Evolutionary conservation across 2,888 invertebrate species (phyloP).

Genomic region (Agonopterix alstromeriana): DNA sequence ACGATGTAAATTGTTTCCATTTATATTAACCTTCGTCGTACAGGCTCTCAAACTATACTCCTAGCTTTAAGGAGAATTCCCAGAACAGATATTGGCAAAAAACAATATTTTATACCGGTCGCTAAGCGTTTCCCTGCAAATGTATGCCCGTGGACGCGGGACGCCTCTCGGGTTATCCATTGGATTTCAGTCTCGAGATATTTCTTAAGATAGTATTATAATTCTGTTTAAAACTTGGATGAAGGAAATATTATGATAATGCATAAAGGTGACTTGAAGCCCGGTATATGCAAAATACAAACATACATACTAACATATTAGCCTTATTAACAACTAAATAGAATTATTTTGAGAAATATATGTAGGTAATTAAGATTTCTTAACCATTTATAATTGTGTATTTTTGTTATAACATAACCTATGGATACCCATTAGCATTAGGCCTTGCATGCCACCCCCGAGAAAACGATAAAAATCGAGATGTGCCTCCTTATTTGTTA

Average conservation of each 20-base stretch:
- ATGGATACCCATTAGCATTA: too few relatives aligned
- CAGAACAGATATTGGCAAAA: conserved; percentile 55
- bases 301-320: not conserved
- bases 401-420: too few relatives aligned
- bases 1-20: too few relatives aligned
- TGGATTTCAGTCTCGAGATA: conserved; percentile 19
- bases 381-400: too few relatives aligned
- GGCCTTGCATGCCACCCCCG: too few relatives aligned
- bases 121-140: conserved; percentile 53
- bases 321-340: too few relatives aligned
- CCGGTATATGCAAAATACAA: too few relatives aligned
- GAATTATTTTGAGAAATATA: not conserved
- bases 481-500: too few relatives aligned
- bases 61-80: conserved; percentile 29
- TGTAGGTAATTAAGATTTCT: not conserved
- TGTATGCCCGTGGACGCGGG: conserved; percentile 43
- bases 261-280: too few relatives aligned
- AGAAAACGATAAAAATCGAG: too few relatives aligned
- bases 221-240: not conserved
- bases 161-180: conserved; percentile 5
- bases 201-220: not conserved
- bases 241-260: not conserved
- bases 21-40: not conserved
- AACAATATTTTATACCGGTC: conserved; percentile 65
- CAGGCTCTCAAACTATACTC: conserved; percentile 26